These are phyloP conservation scores for Muscina levida DNA, from an alignment of 2,888 invertebrate genomes.

Conservation along the genomic window DNA sequence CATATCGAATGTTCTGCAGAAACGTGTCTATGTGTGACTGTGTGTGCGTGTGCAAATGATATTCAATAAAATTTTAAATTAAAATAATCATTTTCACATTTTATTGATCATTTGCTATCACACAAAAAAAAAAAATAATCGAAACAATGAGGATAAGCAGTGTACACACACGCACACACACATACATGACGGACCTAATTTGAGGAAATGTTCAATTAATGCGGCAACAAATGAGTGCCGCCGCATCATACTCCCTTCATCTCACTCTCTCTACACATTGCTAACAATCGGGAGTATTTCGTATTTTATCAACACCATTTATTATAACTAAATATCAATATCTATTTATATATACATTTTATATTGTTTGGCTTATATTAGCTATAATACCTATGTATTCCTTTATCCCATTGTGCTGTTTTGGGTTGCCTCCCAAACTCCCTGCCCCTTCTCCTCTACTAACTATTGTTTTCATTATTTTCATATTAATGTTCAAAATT, in stretches of 20 bases:
- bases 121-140: too few species aligned
- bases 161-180: too few species aligned
- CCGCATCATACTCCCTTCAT: too few species aligned
- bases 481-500: background rate
- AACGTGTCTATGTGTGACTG: background rate
- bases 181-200: too few species aligned
- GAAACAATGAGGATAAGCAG: too few species aligned
- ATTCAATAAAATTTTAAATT: background rate
- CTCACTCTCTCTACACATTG: too few species aligned
- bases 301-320: constrained; percentile 31
- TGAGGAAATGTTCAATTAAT: constrained; percentile 39
- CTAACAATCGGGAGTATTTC: too few species aligned
- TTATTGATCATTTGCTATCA: constrained; percentile 2
- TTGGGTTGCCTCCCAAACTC: background rate
- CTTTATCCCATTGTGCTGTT: background rate
- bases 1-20: background rate
- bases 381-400: too few species aligned
- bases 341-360: too few species aligned
- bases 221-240: too few species aligned
- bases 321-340: constrained; percentile 39
- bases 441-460: background rate
- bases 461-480: background rate
- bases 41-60: background rate
- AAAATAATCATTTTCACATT: constrained; percentile 26
- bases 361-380: too few species aligned